A percentile compares a stretch with the other conserved stretches of the same genome.
phyloP scores from a whole-genome alignment of 2,888 invertebrate species.

The Atrina japonica region DNA sequence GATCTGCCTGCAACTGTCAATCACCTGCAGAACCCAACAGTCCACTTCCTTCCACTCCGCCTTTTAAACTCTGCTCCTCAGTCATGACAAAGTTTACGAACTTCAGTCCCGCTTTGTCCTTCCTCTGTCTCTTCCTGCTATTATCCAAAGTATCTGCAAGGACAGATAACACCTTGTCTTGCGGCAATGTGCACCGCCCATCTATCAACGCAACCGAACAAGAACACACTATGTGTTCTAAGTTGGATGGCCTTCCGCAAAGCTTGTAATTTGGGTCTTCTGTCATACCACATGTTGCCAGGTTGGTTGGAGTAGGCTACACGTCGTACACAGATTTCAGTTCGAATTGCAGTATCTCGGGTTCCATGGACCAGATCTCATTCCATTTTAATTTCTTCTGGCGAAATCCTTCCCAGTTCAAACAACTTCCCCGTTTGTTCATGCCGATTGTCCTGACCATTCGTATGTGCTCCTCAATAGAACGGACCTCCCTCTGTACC shows the following conservation, averaged over 20 bases:
- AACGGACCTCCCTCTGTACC: slow-evolving; percentile 1
- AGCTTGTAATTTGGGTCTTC: slow-evolving; percentile 26
- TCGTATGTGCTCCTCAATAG: not conserved
- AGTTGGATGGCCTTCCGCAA: slow-evolving; percentile 35
- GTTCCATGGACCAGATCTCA: slow-evolving; percentile 31
- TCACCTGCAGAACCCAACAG: slow-evolving; percentile 20
- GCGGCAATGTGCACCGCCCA: slow-evolving; percentile 23
- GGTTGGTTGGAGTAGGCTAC: slow-evolving; percentile 24
- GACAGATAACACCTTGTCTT: slow-evolving; percentile 14
- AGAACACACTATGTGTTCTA: slow-evolving; percentile 35
- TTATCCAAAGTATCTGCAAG: slow-evolving; percentile 24
- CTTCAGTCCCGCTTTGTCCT: not conserved
- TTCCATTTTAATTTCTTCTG: slow-evolving; percentile 17
- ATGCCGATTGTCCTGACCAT: slow-evolving; percentile 11
- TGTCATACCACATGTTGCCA: slow-evolving; percentile 26
- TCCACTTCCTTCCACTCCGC: slow-evolving; percentile 21
- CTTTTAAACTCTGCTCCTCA: not conserved
- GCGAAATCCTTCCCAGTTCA: slow-evolving; percentile 9
- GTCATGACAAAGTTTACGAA: slow-evolving; percentile 26
- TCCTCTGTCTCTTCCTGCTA: slow-evolving; percentile 13
- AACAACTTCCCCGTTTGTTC: slow-evolving; percentile 26
- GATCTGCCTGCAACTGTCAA: slow-evolving; percentile 12
- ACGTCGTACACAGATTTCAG: slow-evolving; percentile 20
- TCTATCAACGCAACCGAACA: slow-evolving; percentile 31
- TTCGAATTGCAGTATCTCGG: not conserved